Conservation (phyloP, 2,797 vertebrate genomes). For the Enteromius unitaeniatus region DNA sequence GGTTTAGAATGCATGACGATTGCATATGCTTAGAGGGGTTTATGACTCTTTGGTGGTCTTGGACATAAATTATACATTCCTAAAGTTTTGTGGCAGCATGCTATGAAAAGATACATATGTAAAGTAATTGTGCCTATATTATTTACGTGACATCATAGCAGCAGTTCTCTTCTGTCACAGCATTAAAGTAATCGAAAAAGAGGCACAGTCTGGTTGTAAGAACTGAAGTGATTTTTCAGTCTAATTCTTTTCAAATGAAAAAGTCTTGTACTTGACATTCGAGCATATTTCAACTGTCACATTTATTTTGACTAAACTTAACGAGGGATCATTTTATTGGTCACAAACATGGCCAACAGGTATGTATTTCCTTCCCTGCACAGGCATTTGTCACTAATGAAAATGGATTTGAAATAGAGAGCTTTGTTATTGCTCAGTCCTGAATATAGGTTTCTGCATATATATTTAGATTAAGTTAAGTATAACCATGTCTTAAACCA, state of each 20-base stretch:
- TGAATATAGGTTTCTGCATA: not conserved
- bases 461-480: not conserved
- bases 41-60: slow-evolving; percentile 59
- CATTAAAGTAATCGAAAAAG: slow-evolving; percentile 41
- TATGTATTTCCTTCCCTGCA: slow-evolving; percentile 14
- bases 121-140: slow-evolving; percentile 41
- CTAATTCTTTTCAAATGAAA: slow-evolving; percentile 39
- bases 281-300: slow-evolving; percentile 24
- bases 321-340: slow-evolving; percentile 14
- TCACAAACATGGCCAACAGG: slow-evolving; percentile 22
- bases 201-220: slow-evolving; percentile 12
- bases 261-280: not conserved
- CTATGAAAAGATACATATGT: slow-evolving; percentile 50
- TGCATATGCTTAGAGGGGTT: slow-evolving; percentile 48
- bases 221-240: slow-evolving; percentile 33
- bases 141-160: slow-evolving; percentile 53
- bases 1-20: slow-evolving; percentile 38
- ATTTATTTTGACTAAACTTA: slow-evolving; percentile 24
- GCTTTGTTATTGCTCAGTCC: not conserved
- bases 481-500: not conserved
- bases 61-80: slow-evolving; percentile 49
- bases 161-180: slow-evolving; percentile 20
- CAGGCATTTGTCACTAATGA: slow-evolving; percentile 15
- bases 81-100: slow-evolving; percentile 51
- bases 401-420: slow-evolving; percentile 25